Base-by-base conservation (phyloP, 2,888 invertebrate species). In the Augochlorella aurata region DNA sequence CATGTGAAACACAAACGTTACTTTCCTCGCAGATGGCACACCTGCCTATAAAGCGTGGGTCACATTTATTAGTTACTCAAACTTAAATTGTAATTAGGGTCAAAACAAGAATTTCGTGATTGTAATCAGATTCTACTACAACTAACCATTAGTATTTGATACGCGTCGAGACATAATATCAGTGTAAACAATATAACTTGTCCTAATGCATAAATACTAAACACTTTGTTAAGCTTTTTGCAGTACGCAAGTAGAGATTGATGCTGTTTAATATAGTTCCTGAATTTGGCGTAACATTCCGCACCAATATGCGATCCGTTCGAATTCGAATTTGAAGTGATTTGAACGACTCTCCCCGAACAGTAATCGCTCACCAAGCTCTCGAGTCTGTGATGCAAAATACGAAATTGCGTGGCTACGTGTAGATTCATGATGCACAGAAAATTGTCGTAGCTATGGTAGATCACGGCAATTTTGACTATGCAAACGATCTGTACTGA, bases 331-430 rank as follows among this genome's bases (percentile, higher is more conserved):
- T 63, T 18, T 4, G 38, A 18, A 16, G 54, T 45, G 3, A 38
- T 63, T 18, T 2, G 16, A 38, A 4, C 38, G 38, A 38, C 1
- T 10, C 10, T 12, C 10, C 12, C 44, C 12, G 65, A 61, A 47
- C 7, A 16, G 3, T 21, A 16, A 2, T n/a, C 45, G 14, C 0
- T 29, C 14, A 16, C 16, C 49, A 77, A 14, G 12, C 24, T 68
- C 18, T 12, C 21, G 2, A 90, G 65, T 81, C 74, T 82, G 52
- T 84, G 61, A 63, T 88, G 87, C n/a, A 90, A 71, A 24, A 90
- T 90, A 52, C 85, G 82, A 81, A 90, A 90, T 76, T 90, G 90
- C 10, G 86, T 88, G n/a, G 84, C 81, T 0, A 80, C 66, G 69
- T 89, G 84, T 4, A 89, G 63, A 58, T 88, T 90, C 21, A 89